Evolutionary conservation across 2,888 invertebrate species (phyloP), one percentile per base, ranked within the genome.

Genomic region (Lithophane ornitopus): DNA sequence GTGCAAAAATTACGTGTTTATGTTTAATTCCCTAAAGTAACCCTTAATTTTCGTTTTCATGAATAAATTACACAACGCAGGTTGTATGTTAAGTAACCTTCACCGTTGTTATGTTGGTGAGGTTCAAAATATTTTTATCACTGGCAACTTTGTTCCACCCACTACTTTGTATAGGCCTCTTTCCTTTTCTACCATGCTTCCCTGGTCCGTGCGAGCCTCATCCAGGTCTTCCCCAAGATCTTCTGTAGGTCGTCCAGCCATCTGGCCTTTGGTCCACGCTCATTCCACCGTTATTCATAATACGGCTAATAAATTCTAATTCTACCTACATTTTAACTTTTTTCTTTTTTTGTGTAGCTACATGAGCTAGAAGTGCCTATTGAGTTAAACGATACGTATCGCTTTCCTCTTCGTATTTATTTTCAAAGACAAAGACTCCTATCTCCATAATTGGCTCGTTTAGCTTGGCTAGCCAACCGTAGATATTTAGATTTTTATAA

Each of bases 1-100:
- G 69, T 68, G 39, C 4, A 12, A 58, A 52, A 56, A 71, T 65
- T 16, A 9, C 52, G 39, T 69, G 62, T 76, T 74, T 85, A 81
- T 69, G 62, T 76, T 74, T 85, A 81, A 85, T 85, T 74, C 61
- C 82, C 75, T 11, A 8, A 74, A 79, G 76, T 76, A 70, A 74
- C 56, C 62, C 62, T 74, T 77, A 77, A 74, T 69, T 44, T 44
- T 34, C 41, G 14, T 61, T 34, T 58, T 34, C n/a, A 56, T 41
- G 12, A 68, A 63, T 68, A 46, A 58, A 82, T 70, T 59, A 70
- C 28, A 49, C 44, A 54, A 59, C 12, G 2, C n/a, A 49, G 28
- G 16, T 76, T 56, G 14, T 56, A 28, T 58, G 8, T 3, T 16
- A 9, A 8, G 14, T 58, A 56, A 56, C 1, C 22, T n/a, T n/a